Percentiles rank a stretch among this genome's conserved stretches.
Conservation (phyloP, 2,888 invertebrate species). For the Brenthis ino region DNA sequence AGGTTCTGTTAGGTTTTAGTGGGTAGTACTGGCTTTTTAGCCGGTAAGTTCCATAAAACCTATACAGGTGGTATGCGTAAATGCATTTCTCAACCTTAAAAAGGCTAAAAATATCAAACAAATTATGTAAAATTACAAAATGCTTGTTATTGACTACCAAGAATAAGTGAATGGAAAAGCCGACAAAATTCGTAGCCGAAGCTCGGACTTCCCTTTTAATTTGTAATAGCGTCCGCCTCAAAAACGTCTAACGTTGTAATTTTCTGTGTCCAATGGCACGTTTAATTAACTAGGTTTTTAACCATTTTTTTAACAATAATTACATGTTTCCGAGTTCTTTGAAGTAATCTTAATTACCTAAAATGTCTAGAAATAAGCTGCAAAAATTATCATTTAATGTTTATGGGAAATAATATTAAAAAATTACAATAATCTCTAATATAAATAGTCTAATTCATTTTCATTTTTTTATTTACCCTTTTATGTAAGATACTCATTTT, state of each 20-base stretch:
- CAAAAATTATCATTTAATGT: too few species aligned
- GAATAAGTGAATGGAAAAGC: conserved; percentile 5
- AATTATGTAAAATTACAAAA: too few species aligned
- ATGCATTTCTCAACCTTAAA: too few species aligned
- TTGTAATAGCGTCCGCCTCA: conserved; percentile 10
- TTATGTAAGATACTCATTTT: too few species aligned
- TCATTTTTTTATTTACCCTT: too few species aligned
- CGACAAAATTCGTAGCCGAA: not conserved
- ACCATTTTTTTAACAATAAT: conserved; percentile 25
- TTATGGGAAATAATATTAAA: not conserved
- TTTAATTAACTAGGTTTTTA: conserved; percentile 35
- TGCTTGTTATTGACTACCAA: too few species aligned
- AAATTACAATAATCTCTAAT: not conserved
- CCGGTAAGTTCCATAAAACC: too few species aligned
- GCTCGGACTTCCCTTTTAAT: conserved; percentile 19
- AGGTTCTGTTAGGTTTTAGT: too few species aligned
- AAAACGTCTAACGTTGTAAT: conserved; percentile 18
- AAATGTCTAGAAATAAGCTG: not conserved
- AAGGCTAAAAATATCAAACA: too few species aligned
- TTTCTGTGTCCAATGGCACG: conserved; percentile 25
- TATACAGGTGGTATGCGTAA: too few species aligned
- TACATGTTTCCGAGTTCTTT: conserved; percentile 15
- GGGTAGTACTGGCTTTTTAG: too few species aligned
- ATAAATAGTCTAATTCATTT: too few species aligned
- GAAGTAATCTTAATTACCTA: conserved; percentile 10